These are phyloP conservation scores for Oreochromis grahami DNA, from an alignment of 2,797 vertebrate species.

Conservation along the genomic window DNA sequence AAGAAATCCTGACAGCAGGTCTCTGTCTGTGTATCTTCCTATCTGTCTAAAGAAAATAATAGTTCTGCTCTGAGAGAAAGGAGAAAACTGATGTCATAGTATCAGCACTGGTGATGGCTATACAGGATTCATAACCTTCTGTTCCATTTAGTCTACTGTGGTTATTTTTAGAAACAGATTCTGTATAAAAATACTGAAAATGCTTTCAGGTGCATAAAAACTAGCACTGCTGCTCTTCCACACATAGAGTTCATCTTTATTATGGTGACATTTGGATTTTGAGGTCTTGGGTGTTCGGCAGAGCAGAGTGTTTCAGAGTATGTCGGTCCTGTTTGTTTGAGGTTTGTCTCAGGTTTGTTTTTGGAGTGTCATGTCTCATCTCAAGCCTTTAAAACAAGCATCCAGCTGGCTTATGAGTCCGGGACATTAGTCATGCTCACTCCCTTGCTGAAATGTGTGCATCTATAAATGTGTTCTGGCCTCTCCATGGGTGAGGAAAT, in stretches of 20 bases:
- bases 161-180: neutral
- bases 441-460: neutral
- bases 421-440: constrained; percentile 7
- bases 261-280: neutral
- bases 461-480: constrained; percentile 8
- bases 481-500: constrained; percentile 10
- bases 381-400: neutral
- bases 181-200: neutral
- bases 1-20: neutral
- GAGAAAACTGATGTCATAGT: neutral
- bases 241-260: neutral
- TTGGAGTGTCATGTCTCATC: neutral
- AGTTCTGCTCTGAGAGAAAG: neutral
- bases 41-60: neutral
- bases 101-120: neutral
- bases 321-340: neutral
- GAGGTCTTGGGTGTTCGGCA: neutral
- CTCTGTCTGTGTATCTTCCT: neutral
- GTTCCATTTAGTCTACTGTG: neutral
- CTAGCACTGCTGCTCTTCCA: neutral
- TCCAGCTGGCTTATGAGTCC: neutral
- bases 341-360: neutral
- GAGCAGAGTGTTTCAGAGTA: neutral
- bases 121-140: neutral
- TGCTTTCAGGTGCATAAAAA: neutral